Evolutionary conservation across 2,888 invertebrate species (phyloP), one percentile per base, ranked within the genome.

Genomic region (Caenorhabditis becei): DNA sequence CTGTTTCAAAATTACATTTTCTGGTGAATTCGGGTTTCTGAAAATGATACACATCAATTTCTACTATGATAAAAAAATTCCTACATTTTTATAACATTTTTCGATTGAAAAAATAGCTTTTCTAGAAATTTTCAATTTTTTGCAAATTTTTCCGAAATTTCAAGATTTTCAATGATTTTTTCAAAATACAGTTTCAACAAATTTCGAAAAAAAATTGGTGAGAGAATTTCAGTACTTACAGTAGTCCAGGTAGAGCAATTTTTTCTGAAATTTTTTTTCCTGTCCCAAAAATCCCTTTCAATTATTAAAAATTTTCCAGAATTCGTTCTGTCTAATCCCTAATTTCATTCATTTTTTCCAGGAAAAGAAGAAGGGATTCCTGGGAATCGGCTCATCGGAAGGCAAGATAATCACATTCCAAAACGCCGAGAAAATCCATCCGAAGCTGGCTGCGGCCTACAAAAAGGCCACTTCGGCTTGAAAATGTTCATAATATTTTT

Each of bases 361-460:
- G 83, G 84, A 88, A 51, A 86, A 87, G 67, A 89, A 89, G 83
- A 88, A 86, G 70, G 88, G 89, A 16, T 87, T 90, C 83, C 80
- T 90, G 24, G 89, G 89, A 37, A 84, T 90, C 51, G 89, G 90
- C 18, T 75, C 83, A 16, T 82, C 82, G 18, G 85, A 83, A 35
- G 90, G 89, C 18, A 90, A 90, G 65, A 82, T 86, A 11, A 86
- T 90, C 72, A 87, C 87, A 23, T 84, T 84, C 83, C 77, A 84
- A 63, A 78, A 86, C 49, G 71, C 84, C 16, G 74, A 81, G 61
- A 82, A 75, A 14, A 74, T 84, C 65, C 80, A 82, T 62, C 71
- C 80, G 23, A 82, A 84, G 24, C 65, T 84, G 26, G 63, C 79
- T 35, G 69, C 70, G 11, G 84, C 84, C 37, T 82, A 84, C 62